phyloP scores from a whole-genome alignment of 2,113 vertebrate genomes.

The Hypomesus transpacificus region DNA sequence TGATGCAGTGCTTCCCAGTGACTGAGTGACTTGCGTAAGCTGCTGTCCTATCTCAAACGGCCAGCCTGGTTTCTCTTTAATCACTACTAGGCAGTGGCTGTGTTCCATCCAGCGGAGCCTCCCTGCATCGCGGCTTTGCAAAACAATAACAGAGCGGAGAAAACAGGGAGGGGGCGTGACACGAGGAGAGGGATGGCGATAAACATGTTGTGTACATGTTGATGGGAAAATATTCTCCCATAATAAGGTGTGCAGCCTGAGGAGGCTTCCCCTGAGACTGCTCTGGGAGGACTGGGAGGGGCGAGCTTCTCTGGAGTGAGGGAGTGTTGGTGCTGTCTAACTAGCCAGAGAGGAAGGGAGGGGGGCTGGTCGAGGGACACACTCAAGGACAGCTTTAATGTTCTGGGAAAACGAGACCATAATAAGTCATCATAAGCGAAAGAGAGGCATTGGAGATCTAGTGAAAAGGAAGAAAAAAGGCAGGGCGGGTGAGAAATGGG shows the following conservation, averaged over 20 bases:
- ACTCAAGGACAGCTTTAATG: slow-evolving; percentile 53
- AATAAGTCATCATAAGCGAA: slow-evolving; percentile 44
- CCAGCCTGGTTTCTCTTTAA: slow-evolving; percentile 65
- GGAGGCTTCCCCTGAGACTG: too few relatives aligned
- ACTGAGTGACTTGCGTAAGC: slow-evolving; percentile 66
- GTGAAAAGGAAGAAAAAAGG: too few relatives aligned
- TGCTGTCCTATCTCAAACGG: slow-evolving; percentile 63
- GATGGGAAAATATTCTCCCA: too few relatives aligned
- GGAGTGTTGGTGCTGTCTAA: too few relatives aligned
- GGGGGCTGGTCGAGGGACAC: not conserved
- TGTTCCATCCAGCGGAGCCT: slow-evolving; percentile 59
- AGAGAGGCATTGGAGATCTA: not conserved
- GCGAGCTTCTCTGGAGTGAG: too few relatives aligned
- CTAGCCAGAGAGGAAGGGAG: slow-evolving; percentile 13
- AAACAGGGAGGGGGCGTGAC: slow-evolving; percentile 47
- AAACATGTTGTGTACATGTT: too few relatives aligned
- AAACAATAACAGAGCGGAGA: slow-evolving; percentile 58
- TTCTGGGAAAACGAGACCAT: slow-evolving; percentile 29
- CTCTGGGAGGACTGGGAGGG: too few relatives aligned
- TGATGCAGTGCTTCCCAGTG: slow-evolving; percentile 45
- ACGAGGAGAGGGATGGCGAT: slow-evolving; percentile 1
- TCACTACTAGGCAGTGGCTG: slow-evolving; percentile 60
- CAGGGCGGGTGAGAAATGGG: not conserved
- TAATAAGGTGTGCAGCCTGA: too few relatives aligned
- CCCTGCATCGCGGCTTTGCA: slow-evolving; percentile 49